Evolutionary conservation across 2,888 invertebrate genomes (phyloP).

Genomic region (Hylaea fasciaria): DNA sequence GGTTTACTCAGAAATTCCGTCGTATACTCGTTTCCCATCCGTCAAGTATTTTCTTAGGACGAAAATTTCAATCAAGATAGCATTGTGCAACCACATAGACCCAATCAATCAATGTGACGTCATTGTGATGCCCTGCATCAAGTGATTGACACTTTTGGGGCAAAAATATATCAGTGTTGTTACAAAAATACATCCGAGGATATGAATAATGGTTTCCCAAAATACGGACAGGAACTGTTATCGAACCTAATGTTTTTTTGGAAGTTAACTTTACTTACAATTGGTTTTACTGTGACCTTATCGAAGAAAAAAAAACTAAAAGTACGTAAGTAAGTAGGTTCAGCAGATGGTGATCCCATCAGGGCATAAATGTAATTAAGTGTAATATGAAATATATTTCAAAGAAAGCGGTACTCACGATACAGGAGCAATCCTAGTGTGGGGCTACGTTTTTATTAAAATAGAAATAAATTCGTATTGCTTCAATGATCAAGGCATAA

Average conservation of each 20-base stretch:
- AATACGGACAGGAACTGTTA: neutral
- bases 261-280: neutral
- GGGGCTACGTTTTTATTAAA: no score
- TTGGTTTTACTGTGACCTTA: neutral
- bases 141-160: constrained; percentile 24
- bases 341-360: no score
- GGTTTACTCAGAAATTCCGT: neutral
- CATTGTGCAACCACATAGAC: constrained; percentile 74
- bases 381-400: no score
- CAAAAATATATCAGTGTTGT: constrained; percentile 21
- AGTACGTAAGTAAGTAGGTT: no score
- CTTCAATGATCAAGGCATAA: no score
- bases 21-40: neutral
- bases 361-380: no score
- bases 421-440: no score
- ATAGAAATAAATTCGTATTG: no score
- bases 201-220: constrained; percentile 4
- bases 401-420: no score
- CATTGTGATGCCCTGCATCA: constrained; percentile 38
- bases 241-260: neutral
- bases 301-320: no score
- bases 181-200: constrained; percentile 17
- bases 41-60: constrained; percentile 68
- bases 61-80: constrained; percentile 61
- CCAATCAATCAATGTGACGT: constrained; percentile 67